phyloP scores from a whole-genome alignment of 2,113 vertebrate genomes.

The Beaufortia kweichowensis region DNA sequence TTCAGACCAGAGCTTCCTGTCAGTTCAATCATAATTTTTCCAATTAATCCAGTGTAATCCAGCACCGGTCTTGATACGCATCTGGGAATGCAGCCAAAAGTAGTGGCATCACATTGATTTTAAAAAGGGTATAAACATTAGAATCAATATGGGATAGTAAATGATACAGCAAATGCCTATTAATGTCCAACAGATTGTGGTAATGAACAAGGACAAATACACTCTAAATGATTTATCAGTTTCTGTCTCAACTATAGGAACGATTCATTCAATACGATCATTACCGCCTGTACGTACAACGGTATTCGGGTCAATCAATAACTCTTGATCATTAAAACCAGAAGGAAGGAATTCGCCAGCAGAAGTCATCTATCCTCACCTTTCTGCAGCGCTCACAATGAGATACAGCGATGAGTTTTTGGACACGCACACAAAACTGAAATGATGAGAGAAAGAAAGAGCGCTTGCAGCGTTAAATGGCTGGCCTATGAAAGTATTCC shows the following conservation, averaged over 20 bases:
- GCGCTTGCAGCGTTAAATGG: slow-evolving; percentile 42
- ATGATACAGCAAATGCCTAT: slow-evolving; percentile 29
- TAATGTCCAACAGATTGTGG: not conserved
- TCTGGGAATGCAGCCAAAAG: slow-evolving; percentile 17
- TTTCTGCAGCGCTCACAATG: slow-evolving; percentile 16
- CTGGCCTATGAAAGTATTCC: slow-evolving; percentile 42
- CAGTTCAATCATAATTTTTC: not conserved
- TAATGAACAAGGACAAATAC: slow-evolving; percentile 7
- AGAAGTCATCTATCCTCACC: not conserved
- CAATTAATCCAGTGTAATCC: slow-evolving; percentile 2
- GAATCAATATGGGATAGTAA: slow-evolving; percentile 31
- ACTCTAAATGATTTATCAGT: slow-evolving; percentile 27
- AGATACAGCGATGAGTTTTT: not conserved
- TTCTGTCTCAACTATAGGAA: not conserved
- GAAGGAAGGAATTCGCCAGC: not conserved
- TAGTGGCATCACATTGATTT: slow-evolving; percentile 27
- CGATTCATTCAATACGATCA: slow-evolving; percentile 19
- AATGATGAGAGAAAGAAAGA: not conserved
- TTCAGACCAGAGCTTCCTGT: too few species aligned
- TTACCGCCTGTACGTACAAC: not conserved
- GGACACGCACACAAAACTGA: not conserved
- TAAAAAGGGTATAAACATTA: not conserved
- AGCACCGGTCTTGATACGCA: slow-evolving; percentile 3
- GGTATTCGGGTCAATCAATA: slow-evolving; percentile 9
- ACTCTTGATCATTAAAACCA: slow-evolving; percentile 14